Evolutionary conservation across 2,113 vertebrate species (phyloP), one percentile per base, ranked within the genome.

Genomic region (Xenotilapia longispinis): DNA sequence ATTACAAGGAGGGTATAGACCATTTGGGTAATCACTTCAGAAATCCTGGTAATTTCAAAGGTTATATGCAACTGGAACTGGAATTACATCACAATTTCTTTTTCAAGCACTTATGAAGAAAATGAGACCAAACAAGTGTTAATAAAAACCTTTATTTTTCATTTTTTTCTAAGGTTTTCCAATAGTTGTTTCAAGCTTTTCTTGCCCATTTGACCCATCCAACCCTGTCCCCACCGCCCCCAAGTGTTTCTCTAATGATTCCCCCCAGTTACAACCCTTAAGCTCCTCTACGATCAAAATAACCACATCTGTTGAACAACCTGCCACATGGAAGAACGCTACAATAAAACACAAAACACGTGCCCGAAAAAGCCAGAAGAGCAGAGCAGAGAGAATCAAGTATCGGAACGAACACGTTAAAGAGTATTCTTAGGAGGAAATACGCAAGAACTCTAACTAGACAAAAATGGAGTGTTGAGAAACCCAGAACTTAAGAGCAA

Each of bases 231-330:
- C 88, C 84, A 1, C 86, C 8, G 9, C 88, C 84, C 87, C 51
- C 31, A 81, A 85, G 51, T 53, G 33, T 89, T 82, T 85, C 84
- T 90, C 83, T 83, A 54, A 85, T 33, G 38, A 87, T 83, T 89
- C 68, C 84, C 75, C 87, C 91, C 89, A 80, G 73, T 83, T 85
- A 92, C 65, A 60, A 90, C 90, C 78, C 83, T 65, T 33, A 53
- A 91, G 94, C 33, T 89, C 97, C 96, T 97, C 97, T 97, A 97
- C 89, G 94, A 96, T 97, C 97, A 97, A 97, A 97, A 97, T 94
- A 95, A 96, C 95, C 94, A 91, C 75, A 93, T 36, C 85, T 88
- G 8, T 78, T 19, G 3, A 80, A 75, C 78, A 63, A 31, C 53
- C 78, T 6, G 15, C 63, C 87, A 93, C 86, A 93, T 60, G 87